Conservation (phyloP, 2,888 invertebrate genomes). For the Caenorhabditis sinica region DNA sequence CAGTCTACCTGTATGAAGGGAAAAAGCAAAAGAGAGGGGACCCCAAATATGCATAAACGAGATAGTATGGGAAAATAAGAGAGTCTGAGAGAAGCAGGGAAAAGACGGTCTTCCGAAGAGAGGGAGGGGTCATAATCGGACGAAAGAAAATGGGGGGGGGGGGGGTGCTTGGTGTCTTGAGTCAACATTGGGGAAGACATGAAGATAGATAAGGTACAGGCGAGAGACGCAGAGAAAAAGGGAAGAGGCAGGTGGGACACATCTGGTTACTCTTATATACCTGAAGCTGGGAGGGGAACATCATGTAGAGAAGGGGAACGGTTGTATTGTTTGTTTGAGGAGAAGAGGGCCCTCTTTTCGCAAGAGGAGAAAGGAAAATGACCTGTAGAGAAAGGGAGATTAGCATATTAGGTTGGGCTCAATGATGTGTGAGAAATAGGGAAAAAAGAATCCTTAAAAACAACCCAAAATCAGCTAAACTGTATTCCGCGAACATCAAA, state of each 20-base stretch:
- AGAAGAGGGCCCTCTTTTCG: too few relatives aligned
- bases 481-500: neutral
- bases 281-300: neutral
- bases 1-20: neutral
- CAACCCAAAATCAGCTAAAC: neutral
- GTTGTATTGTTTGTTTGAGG: neutral
- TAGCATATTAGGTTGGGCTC: neutral
- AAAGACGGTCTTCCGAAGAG: neutral
- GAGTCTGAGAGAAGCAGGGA: neutral
- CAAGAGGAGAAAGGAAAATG: too few relatives aligned
- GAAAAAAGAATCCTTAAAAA: too few relatives aligned
- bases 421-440: too few relatives aligned
- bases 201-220: neutral
- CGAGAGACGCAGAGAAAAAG: neutral
- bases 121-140: constrained; percentile 16
- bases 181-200: constrained; percentile 13
- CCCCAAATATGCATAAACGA: constrained; percentile 29
- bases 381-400: neutral
- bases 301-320: neutral
- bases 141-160: neutral
- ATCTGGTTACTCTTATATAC: constrained; percentile 10
- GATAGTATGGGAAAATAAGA: neutral
- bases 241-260: constrained; percentile 4
- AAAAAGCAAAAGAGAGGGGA: neutral
- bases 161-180: constrained; percentile 14